These are phyloP conservation scores for Oncorhynchus clarkii DNA, from an alignment of 2,113 vertebrate genomes.

Conservation along the genomic window DNA sequence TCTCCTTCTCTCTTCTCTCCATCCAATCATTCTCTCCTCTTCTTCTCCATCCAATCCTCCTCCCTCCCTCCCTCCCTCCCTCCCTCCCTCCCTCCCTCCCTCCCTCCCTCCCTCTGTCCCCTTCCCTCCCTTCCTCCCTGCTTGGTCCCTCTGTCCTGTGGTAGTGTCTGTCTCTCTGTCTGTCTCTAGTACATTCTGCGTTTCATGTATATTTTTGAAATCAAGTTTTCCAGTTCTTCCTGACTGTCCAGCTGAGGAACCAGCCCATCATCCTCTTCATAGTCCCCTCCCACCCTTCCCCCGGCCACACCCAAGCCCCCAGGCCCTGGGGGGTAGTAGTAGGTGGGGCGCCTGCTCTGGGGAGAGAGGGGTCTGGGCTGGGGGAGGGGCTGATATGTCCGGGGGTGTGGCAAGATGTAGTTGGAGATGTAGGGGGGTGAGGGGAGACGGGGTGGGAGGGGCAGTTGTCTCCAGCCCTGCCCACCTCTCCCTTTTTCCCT, in stretches of 20 bases:
- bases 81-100: neutral
- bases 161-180: conserved; percentile 32
- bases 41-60: too few relatives aligned
- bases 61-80: conserved; percentile 38
- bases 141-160: conserved; percentile 52
- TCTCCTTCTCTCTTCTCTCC: conserved; percentile 18
- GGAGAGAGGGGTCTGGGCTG: conserved; percentile 71
- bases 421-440: conserved; percentile 78
- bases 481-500: conserved; percentile 73
- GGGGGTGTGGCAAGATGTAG: conserved; percentile 84
- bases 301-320: too few relatives aligned
- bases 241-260: conserved; percentile 76
- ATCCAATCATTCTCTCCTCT: neutral
- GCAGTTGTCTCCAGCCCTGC: conserved; percentile 65
- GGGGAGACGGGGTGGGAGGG: conserved; percentile 52
- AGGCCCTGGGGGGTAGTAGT: conserved; percentile 65
- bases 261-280: conserved; percentile 75
- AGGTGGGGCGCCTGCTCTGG: conserved; percentile 67
- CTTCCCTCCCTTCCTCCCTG: conserved; percentile 17
- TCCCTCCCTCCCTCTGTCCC: too few relatives aligned
- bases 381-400: conserved; percentile 75
- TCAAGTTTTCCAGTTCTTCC: conserved; percentile 89
- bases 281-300: conserved; percentile 53
- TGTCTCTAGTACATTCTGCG: conserved; percentile 76
- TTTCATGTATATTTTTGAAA: conserved; percentile 86